Conservation (phyloP, 1,140 invertebrate species). For the Leptinotarsa undecemlineata region DNA sequence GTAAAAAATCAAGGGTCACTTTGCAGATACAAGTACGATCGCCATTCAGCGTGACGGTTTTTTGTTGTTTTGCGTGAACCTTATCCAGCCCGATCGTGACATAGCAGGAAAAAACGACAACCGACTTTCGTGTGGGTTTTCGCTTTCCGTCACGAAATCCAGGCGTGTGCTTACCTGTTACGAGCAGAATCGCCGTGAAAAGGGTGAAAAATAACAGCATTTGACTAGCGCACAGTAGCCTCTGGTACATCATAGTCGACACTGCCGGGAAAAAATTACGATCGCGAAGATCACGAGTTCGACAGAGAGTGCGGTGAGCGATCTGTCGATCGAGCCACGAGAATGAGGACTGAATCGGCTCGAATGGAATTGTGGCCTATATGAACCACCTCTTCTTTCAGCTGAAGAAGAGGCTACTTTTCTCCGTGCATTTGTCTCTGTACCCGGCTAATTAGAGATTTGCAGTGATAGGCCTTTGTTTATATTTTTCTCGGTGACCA, state of each 20-base stretch:
- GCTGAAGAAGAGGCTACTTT: conserved; percentile 11
- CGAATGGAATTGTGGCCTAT: conserved; percentile 21
- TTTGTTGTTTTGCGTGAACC: neutral
- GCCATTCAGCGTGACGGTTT: neutral
- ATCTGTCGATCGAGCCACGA: conserved; percentile 11
- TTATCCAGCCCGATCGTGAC: conserved; percentile 1
- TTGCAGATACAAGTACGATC: no score
- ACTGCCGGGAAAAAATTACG: conserved; percentile 12
- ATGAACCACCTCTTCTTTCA: conserved; percentile 24
- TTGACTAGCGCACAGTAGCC: conserved; percentile 18
- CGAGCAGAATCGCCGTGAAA: conserved; percentile 9
- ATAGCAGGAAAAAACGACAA: conserved; percentile 1
- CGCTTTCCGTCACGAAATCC: conserved; percentile 13
- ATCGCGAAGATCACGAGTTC: conserved; percentile 14
- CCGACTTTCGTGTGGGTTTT: neutral
- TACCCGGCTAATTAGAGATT: conserved; percentile 13
- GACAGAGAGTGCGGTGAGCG: conserved; percentile 6
- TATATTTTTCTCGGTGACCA: neutral
- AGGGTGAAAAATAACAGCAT: conserved; percentile 16
- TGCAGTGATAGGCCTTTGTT: conserved; percentile 18
- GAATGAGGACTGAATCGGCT: conserved; percentile 14
- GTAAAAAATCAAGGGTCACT: no score
- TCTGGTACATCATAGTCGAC: conserved; percentile 17
- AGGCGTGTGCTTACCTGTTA: conserved; percentile 19
- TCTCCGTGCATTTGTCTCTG: conserved; percentile 20